Percentiles rank a stretch among this genome's conserved stretches.
Evolutionary conservation across 2,888 invertebrate genomes (phyloP).

Genomic region (Sphecodes monilicornis): DNA sequence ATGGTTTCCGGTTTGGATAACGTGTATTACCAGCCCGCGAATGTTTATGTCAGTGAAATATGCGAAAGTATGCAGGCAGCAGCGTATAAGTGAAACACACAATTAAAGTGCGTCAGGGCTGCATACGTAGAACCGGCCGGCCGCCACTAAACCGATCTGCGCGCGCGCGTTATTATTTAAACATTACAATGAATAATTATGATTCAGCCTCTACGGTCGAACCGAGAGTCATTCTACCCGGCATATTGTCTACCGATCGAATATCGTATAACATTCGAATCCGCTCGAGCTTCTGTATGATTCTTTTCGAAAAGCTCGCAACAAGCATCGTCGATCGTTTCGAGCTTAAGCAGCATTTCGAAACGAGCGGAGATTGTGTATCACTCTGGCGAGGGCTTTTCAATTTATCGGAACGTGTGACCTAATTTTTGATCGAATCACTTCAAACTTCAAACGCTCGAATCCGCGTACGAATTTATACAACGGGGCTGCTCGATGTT

Average conservation of each 20-base stretch:
- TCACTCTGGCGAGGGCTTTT: neutral
- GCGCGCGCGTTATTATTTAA: neutral
- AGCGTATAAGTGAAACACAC: neutral
- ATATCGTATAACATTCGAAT: neutral
- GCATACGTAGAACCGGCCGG: neutral
- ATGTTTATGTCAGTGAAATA: constrained; percentile 11
- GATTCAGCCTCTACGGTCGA: neutral
- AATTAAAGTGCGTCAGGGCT: neutral
- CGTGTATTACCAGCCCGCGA: neutral
- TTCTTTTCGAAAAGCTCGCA: neutral
- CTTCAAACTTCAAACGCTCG: neutral
- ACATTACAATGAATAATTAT: neutral
- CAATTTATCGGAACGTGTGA: constrained; percentile 4
- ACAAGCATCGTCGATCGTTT: neutral
- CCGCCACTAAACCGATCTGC: too few relatives aligned
- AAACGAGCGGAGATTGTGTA: neutral
- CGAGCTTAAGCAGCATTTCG: neutral
- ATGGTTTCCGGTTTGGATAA: neutral
- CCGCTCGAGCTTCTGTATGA: neutral
- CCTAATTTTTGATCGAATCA: neutral
- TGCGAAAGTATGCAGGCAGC: neutral
- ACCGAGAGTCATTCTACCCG: neutral
- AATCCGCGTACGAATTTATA: neutral
- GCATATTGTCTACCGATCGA: neutral
- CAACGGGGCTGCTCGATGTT: neutral